A percentile compares a stretch with the other conserved stretches of the same genome.
phyloP scores from a whole-genome alignment of 2,797 vertebrate genomes.

The Triplophysa bombifrons region DNA sequence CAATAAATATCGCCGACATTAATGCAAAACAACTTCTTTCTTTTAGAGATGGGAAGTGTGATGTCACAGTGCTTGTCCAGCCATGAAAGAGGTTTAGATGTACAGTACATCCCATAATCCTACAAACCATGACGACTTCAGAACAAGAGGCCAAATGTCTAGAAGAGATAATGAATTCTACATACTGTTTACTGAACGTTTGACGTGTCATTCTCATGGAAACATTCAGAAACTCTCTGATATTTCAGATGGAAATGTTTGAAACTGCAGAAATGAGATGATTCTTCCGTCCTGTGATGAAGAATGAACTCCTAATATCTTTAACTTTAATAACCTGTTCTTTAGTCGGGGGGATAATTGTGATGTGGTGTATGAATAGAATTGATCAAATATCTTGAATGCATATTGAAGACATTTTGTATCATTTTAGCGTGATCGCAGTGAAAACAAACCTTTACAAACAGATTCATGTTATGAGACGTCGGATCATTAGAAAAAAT shows the following conservation, averaged over 20 bases:
- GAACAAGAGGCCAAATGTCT: constrained; percentile 3
- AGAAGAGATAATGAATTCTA: not conserved
- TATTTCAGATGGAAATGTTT: not conserved
- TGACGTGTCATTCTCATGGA: not conserved
- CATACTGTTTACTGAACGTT: not conserved
- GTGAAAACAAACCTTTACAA: too few relatives aligned
- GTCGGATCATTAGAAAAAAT: too few relatives aligned
- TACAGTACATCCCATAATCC: constrained; percentile 2
- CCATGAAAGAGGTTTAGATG: not conserved
- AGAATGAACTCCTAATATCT: too few relatives aligned
- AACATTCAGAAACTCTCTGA: not conserved
- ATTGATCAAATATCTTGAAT: too few relatives aligned
- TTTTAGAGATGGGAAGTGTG: not conserved
- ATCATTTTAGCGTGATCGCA: too few relatives aligned
- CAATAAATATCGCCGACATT: not conserved
- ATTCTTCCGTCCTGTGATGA: too few relatives aligned
- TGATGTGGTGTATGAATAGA: not conserved
- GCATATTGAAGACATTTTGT: too few relatives aligned
- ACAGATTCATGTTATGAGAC: too few relatives aligned
- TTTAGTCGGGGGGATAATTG: not conserved
- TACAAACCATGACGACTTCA: not conserved
- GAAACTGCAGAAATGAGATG: too few relatives aligned
- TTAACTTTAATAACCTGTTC: too few relatives aligned
- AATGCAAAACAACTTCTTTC: not conserved
- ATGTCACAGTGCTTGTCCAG: not conserved